Conservation (phyloP, 2,888 invertebrate species). For the Dromius quadrimaculatus region DNA sequence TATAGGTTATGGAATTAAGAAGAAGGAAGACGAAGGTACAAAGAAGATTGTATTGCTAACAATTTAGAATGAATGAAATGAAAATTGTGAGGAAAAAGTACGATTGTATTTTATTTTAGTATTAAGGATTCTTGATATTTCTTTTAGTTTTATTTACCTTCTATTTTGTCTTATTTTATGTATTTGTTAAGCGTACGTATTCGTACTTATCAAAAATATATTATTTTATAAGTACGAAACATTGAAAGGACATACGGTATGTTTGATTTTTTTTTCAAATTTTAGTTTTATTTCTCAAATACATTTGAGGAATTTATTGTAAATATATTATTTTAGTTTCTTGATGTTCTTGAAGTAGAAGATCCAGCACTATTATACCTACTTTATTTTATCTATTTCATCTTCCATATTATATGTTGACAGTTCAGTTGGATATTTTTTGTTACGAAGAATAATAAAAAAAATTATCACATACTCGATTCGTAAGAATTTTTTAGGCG, state of each 20-base stretch:
- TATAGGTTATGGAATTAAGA: constrained; percentile 51
- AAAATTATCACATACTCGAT: too few relatives aligned
- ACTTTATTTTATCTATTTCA: too few relatives aligned
- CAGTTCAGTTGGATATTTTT: too few relatives aligned
- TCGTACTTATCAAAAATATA: constrained; percentile 22
- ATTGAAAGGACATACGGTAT: not conserved
- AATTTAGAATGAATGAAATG: constrained; percentile 38
- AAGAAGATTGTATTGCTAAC: constrained; percentile 61
- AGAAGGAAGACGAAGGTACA: constrained; percentile 56
- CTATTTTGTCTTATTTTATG: constrained; percentile 35
- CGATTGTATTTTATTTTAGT: constrained; percentile 52
- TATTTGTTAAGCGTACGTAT: constrained; percentile 27
- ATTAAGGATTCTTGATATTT: constrained; percentile 41
- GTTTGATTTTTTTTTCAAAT: constrained; percentile 4
- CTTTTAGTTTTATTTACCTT: constrained; percentile 40
- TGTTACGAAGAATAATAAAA: too few relatives aligned
- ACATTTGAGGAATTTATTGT: not conserved
- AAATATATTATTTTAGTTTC: not conserved
- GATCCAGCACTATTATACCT: too few relatives aligned
- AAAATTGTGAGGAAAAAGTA: constrained; percentile 44
- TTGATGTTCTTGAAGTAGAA: too few relatives aligned
- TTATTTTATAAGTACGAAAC: constrained; percentile 12
- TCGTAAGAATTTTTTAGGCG: too few relatives aligned
- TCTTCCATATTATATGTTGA: too few relatives aligned
- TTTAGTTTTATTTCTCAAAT: constrained; percentile 7